A percentile compares a stretch with the other conserved stretches of the same genome.
phyloP scores from a whole-genome alignment of 2,113 vertebrate species.

The Hemiprocne comata region DNA sequence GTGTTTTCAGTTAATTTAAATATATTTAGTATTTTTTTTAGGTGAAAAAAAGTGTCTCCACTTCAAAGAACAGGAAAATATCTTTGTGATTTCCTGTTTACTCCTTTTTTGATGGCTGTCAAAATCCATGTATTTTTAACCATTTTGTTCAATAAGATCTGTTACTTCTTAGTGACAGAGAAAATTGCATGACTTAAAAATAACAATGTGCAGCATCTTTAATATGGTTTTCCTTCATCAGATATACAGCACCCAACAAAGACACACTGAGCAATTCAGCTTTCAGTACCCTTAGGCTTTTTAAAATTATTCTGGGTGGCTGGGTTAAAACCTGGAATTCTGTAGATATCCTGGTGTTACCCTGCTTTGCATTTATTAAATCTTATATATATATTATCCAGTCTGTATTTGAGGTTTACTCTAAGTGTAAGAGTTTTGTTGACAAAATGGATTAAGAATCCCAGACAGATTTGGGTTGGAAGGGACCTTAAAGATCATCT shows the following conservation, averaged over 20 bases:
- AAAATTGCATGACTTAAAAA: neutral
- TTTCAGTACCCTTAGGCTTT: neutral
- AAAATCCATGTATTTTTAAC: constrained; percentile 19
- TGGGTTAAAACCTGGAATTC: neutral
- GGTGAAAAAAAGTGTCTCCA: neutral
- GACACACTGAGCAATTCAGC: neutral
- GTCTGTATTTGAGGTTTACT: neutral
- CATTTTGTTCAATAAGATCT: constrained; percentile 13
- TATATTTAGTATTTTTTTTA: constrained; percentile 18
- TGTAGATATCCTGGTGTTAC: neutral
- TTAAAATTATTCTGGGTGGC: neutral
- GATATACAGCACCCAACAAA: neutral
- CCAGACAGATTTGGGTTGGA: too few species aligned
- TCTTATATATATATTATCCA: neutral
- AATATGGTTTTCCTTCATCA: neutral
- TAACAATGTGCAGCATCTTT: neutral
- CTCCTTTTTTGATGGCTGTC: neutral
- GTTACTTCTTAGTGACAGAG: neutral
- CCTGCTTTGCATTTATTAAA: neutral
- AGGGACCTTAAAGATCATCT: too few species aligned
- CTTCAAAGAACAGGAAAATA: constrained; percentile 32
- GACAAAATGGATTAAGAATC: neutral
- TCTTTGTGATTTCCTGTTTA: neutral
- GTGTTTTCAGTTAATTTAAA: constrained; percentile 55
- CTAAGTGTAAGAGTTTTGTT: neutral